These are phyloP conservation scores for Leptura quadrifasciata DNA, from an alignment of 2,888 invertebrate species.

Conservation along the genomic window DNA sequence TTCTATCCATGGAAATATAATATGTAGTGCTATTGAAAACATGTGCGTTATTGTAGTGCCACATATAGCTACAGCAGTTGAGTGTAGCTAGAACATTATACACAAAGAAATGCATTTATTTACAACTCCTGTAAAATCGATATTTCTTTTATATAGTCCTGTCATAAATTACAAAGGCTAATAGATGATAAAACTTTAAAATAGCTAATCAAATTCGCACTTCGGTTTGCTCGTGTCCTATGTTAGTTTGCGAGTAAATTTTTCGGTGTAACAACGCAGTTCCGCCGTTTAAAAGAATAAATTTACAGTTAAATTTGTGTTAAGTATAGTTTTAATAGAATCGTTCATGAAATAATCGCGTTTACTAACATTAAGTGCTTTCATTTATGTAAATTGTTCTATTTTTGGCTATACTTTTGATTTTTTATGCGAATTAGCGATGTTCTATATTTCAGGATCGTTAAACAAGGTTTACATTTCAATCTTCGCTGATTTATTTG, in stretches of 20 bases:
- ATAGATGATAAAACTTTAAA: constrained; percentile 30
- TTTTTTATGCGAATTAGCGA: background rate
- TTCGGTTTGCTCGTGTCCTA: background rate
- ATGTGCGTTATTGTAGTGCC: background rate
- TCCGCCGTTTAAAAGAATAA: constrained; percentile 18
- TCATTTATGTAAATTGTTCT: constrained; percentile 29
- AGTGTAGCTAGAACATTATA: background rate
- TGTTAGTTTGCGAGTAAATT: constrained; percentile 21
- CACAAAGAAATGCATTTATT: constrained; percentile 6
- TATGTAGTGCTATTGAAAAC: background rate
- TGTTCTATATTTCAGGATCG: constrained; percentile 9
- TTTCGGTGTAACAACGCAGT: constrained; percentile 27
- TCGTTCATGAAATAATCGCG: constrained; percentile 19
- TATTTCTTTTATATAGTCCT: constrained; percentile 26
- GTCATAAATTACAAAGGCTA: constrained; percentile 30
- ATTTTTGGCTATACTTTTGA: constrained; percentile 14
- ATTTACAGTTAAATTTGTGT: constrained; percentile 24
- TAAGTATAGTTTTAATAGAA: constrained; percentile 16
- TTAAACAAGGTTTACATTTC: constrained; percentile 15
- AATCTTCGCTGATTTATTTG: constrained; percentile 21
- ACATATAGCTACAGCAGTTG: background rate
- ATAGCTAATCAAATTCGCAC: constrained; percentile 25
- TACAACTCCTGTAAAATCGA: constrained; percentile 29
- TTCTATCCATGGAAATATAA: background rate
- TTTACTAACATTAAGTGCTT: background rate